phyloP scores from a whole-genome alignment of 2,113 vertebrate genomes.

The Oryzias curvinotus region DNA sequence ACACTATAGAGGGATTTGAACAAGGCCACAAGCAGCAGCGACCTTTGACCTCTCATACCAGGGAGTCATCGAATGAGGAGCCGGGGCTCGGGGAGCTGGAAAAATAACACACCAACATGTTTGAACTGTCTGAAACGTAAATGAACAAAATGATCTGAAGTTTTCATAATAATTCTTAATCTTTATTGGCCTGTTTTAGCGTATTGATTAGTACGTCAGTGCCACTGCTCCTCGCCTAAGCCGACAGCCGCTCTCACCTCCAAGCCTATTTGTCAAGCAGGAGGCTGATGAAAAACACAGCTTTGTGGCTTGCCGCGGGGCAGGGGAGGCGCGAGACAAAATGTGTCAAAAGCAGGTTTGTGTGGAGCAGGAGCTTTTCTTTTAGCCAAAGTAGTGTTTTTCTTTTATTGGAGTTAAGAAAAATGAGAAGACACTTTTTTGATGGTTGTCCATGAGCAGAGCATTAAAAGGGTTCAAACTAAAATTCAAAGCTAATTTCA shows the following conservation, averaged over 20 bases:
- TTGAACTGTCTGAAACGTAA: background rate
- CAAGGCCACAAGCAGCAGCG: slow-evolving; percentile 64
- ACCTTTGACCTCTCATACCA: slow-evolving; percentile 76
- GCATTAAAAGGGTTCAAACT: too few species aligned
- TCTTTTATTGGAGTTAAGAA: too few species aligned
- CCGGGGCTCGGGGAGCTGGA: slow-evolving; percentile 28
- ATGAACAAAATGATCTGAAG: background rate
- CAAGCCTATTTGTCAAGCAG: slow-evolving; percentile 38
- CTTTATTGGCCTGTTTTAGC: slow-evolving; percentile 16
- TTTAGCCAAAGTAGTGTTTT: slow-evolving; percentile 41
- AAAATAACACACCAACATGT: slow-evolving; percentile 38
- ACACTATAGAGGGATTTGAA: slow-evolving; percentile 69
- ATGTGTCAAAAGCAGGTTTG: slow-evolving; percentile 42
- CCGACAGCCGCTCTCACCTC: slow-evolving; percentile 49
- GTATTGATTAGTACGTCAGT: slow-evolving; percentile 45
- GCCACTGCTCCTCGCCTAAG: slow-evolving; percentile 13
- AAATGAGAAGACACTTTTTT: too few species aligned
- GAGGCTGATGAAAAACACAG: slow-evolving; percentile 32
- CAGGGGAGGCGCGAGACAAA: slow-evolving; percentile 16
- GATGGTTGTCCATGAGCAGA: too few species aligned
- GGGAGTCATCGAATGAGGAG: slow-evolving; percentile 55
- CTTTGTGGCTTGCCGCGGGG: slow-evolving; percentile 46
- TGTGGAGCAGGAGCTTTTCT: slow-evolving; percentile 36
- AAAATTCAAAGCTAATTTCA: too few species aligned
- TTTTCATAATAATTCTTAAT: background rate